Percentiles rank a stretch among this genome's conserved stretches.
phyloP scores from a whole-genome alignment of 1,140 invertebrate genomes.

The Spodoptera frugiperda region DNA sequence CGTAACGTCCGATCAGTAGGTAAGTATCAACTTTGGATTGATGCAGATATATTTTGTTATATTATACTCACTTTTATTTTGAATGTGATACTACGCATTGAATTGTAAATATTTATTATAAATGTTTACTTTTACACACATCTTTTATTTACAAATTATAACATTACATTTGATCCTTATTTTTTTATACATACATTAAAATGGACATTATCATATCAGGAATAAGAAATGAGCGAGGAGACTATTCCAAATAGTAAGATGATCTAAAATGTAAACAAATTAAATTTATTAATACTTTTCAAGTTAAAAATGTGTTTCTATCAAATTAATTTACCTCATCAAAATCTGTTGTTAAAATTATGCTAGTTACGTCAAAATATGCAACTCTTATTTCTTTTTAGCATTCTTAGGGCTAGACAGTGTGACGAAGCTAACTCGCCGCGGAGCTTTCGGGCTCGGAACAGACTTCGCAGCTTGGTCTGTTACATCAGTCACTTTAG shows the following conservation, averaged over 20 bases:
- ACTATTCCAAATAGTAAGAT: neutral
- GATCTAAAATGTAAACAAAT: neutral
- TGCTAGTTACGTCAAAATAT: neutral
- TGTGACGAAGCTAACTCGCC: constrained; percentile 90
- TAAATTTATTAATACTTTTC: no score
- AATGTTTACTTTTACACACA: constrained; percentile 74
- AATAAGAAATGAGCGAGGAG: neutral
- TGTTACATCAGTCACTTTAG: constrained; percentile 68
- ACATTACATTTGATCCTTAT: constrained; percentile 14
- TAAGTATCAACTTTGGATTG: constrained; percentile 68
- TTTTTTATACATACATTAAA: neutral
- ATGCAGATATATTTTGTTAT: constrained; percentile 72
- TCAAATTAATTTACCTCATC: neutral
- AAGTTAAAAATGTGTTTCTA: no score
- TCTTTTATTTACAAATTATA: constrained; percentile 52
- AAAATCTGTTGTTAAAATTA: neutral
- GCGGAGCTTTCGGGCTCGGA: constrained; percentile 86
- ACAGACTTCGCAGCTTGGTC: constrained; percentile 56
- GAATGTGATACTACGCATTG: constrained; percentile 76
- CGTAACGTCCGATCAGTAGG: constrained; percentile 54
- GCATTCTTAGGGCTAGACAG: constrained; percentile 90
- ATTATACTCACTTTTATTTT: constrained; percentile 70
- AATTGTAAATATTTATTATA: constrained; percentile 83
- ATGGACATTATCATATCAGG: neutral
- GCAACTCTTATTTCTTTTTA: constrained; percentile 84